Evolutionary conservation across 2,888 invertebrate genomes (phyloP).

Genomic region (Caenorhabditis panamensis): DNA sequence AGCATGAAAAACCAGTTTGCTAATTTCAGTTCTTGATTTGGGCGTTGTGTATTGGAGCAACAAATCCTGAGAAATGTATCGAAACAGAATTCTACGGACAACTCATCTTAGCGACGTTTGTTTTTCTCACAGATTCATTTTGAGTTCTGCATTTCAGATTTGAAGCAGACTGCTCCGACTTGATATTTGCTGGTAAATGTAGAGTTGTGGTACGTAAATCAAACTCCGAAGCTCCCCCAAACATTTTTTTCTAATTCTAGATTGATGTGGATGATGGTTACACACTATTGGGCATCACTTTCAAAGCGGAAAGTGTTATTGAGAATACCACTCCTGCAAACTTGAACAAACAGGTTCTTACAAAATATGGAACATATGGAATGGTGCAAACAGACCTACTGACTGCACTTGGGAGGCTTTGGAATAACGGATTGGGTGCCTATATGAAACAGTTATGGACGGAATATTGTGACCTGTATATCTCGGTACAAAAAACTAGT

Average conservation of each 20-base stretch:
- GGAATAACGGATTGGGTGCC: constrained; percentile 57
- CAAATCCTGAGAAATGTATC: constrained; percentile 56
- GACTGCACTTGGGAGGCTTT: constrained; percentile 55
- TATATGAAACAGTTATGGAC: constrained; percentile 58
- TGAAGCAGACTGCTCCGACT: constrained; percentile 60
- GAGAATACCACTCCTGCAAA: constrained; percentile 41
- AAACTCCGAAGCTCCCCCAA: background rate
- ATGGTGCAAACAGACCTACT: constrained; percentile 48
- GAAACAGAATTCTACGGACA: constrained; percentile 57
- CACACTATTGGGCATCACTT: constrained; percentile 59
- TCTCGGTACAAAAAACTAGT: constrained; percentile 37
- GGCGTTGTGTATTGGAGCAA: constrained; percentile 59
- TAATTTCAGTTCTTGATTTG: constrained; percentile 60
- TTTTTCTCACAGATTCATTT: background rate
- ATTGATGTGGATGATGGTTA: constrained; percentile 61
- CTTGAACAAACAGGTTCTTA: constrained; percentile 27
- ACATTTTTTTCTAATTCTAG: constrained; percentile 17
- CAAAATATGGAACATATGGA: constrained; percentile 50
- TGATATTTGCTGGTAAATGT: constrained; percentile 52
- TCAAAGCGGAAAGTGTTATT: constrained; percentile 58
- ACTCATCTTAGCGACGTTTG: constrained; percentile 43
- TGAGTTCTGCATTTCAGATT: too few relatives aligned
- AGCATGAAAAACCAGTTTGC: too few relatives aligned
- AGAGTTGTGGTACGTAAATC: constrained; percentile 61
- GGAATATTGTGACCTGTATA: constrained; percentile 60